A percentile compares a stretch with the other conserved stretches of the same genome.
These are phyloP conservation scores for Mustelus asterias DNA, from an alignment of 2,113 vertebrate species.

Conservation along the genomic window DNA sequence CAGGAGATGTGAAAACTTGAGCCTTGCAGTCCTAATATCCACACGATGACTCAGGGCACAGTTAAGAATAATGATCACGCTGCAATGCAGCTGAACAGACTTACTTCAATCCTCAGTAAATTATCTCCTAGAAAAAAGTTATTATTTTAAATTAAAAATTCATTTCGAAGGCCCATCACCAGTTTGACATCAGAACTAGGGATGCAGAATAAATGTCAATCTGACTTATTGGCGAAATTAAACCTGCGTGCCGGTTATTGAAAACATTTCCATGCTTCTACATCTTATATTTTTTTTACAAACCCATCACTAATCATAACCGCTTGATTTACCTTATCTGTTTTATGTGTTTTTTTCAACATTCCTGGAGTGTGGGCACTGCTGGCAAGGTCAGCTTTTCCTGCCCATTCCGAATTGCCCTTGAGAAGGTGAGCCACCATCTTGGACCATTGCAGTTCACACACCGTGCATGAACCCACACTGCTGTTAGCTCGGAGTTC, in stretches of 20 bases:
- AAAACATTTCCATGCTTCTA: neutral
- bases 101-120: neutral
- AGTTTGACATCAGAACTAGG: neutral
- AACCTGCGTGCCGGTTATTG: neutral
- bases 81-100: neutral
- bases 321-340: neutral
- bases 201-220: neutral
- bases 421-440: neutral
- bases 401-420: neutral
- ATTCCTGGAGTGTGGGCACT: neutral
- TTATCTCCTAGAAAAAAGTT: neutral
- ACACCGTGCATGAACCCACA: neutral
- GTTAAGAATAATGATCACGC: neutral
- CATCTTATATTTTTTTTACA: neutral
- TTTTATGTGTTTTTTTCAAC: neutral
- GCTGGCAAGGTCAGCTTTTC: neutral
- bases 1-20: neutral
- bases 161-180: neutral
- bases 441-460: neutral
- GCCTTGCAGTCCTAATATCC: neutral
- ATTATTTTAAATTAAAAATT: constrained; percentile 3
- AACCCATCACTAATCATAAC: neutral
- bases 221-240: neutral
- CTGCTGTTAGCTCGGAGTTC: neutral
- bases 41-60: neutral